phyloP scores from a whole-genome alignment of 2,113 vertebrate genomes.

The Carassius auratus region DNA sequence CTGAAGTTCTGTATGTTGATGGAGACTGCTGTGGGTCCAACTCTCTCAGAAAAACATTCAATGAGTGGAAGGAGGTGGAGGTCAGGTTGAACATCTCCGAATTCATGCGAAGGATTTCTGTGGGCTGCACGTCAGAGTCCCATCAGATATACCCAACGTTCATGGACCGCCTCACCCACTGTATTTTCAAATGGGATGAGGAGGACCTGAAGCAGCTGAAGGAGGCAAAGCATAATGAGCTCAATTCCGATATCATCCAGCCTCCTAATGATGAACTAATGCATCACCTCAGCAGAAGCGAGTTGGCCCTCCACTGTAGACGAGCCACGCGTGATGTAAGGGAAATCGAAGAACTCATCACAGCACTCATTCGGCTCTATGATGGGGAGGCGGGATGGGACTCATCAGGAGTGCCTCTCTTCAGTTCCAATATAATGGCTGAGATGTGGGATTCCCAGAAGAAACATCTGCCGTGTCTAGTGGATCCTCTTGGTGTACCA shows the following conservation, averaged over 20 bases:
- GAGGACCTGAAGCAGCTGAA: slow-evolving; percentile 1
- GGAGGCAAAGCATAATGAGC: neutral
- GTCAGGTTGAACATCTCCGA: neutral
- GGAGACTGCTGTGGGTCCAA: neutral
- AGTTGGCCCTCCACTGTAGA: neutral
- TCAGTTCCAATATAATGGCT: neutral
- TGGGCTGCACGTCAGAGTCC: neutral
- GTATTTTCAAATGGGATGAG: neutral
- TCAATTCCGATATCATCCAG: neutral
- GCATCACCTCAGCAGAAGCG: neutral
- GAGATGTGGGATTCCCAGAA: neutral
- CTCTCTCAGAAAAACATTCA: neutral
- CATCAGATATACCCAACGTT: neutral
- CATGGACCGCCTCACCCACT: neutral
- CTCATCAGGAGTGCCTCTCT: neutral
- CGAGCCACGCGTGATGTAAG: neutral
- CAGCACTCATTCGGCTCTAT: neutral
- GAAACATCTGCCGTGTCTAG: neutral
- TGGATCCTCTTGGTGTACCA: neutral
- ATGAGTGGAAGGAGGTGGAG: neutral
- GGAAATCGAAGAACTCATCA: neutral
- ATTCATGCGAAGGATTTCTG: neutral
- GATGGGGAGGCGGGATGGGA: neutral
- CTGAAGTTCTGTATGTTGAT: neutral
- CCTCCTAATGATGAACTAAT: neutral